These are phyloP conservation scores for Leucophora obtusa DNA, from an alignment of 2,888 invertebrate genomes.

Conservation along the genomic window DNA sequence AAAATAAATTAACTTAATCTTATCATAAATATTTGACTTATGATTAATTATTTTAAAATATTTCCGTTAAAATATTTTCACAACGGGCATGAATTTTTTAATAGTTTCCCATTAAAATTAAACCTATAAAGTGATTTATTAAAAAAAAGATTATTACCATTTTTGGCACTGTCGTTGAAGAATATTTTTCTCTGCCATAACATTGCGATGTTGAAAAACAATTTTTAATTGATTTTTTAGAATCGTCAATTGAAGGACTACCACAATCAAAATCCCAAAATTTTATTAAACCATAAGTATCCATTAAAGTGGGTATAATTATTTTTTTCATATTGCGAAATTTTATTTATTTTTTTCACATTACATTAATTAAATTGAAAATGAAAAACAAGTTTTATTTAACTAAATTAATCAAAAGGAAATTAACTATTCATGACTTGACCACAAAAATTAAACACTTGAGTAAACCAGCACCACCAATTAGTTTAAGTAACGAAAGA, in stretches of 20 bases:
- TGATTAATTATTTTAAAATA: constrained; percentile 5
- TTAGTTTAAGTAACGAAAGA: background rate
- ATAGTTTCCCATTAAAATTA: background rate
- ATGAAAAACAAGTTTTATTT: background rate
- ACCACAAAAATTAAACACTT: constrained; percentile 9
- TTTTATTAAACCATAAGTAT: constrained; percentile 73
- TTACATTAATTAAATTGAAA: constrained; percentile 14
- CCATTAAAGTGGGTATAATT: constrained; percentile 73
- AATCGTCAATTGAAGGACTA: constrained; percentile 61
- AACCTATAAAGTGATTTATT: background rate
- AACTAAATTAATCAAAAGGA: background rate
- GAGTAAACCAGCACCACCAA: background rate
- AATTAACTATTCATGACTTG: constrained; percentile 7
- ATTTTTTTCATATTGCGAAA: constrained; percentile 70
- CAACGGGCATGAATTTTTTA: background rate
- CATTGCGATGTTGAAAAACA: constrained; percentile 48
- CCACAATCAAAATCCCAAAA: constrained; percentile 75
- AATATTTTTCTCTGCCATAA: constrained; percentile 15
- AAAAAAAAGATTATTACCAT: constrained; percentile 41
- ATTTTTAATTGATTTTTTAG: constrained; percentile 28
- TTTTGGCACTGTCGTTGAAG: background rate
- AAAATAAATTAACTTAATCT: constrained; percentile 16
- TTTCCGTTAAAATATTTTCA: background rate
- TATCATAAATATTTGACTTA: constrained; percentile 28
- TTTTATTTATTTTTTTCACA: constrained; percentile 50